Percentiles rank a stretch among this genome's conserved stretches.
These are phyloP conservation scores for Caenorhabditis sinica DNA, from an alignment of 2,888 invertebrate species.

Conservation along the genomic window DNA sequence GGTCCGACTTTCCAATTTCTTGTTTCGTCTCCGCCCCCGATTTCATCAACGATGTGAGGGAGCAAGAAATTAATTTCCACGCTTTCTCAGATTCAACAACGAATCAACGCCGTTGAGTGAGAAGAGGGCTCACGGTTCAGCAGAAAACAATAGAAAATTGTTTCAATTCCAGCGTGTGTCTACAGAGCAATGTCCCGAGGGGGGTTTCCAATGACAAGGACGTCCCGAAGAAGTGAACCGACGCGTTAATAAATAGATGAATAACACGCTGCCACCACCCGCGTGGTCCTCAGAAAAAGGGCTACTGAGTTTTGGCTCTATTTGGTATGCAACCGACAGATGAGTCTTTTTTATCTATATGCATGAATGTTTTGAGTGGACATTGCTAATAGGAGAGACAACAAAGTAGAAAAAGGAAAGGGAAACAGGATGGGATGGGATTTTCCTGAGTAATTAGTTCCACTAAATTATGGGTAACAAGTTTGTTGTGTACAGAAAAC, in stretches of 20 bases:
- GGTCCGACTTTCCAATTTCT: constrained; percentile 45
- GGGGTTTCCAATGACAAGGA: constrained; percentile 22
- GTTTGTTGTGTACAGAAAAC: constrained; percentile 5
- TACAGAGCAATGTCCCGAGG: constrained; percentile 9
- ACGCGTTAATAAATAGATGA: constrained; percentile 63
- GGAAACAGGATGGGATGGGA: constrained; percentile 3
- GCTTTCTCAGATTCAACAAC: not conserved
- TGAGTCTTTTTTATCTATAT: constrained; percentile 57
- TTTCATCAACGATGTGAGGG: constrained; percentile 21
- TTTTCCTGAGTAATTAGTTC: constrained; percentile 43
- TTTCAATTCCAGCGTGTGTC: constrained; percentile 15
- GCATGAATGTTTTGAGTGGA: constrained; percentile 52
- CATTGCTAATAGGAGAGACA: constrained; percentile 12
- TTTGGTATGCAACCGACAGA: constrained; percentile 61
- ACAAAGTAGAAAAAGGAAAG: not conserved
- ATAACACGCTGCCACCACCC: constrained; percentile 40
- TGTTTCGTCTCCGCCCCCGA: constrained; percentile 31
- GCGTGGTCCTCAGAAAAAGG: constrained; percentile 38
- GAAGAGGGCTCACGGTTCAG: constrained; percentile 10
- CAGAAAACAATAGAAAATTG: constrained; percentile 19
- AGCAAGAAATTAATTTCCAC: constrained; percentile 15
- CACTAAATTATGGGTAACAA: constrained; percentile 30
- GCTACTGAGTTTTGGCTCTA: constrained; percentile 53
- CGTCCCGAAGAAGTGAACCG: constrained; percentile 52
- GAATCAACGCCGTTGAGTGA: too few relatives aligned